phyloP scores from a whole-genome alignment of 2,888 invertebrate genomes.

The Allophyes oxyacanthae region DNA sequence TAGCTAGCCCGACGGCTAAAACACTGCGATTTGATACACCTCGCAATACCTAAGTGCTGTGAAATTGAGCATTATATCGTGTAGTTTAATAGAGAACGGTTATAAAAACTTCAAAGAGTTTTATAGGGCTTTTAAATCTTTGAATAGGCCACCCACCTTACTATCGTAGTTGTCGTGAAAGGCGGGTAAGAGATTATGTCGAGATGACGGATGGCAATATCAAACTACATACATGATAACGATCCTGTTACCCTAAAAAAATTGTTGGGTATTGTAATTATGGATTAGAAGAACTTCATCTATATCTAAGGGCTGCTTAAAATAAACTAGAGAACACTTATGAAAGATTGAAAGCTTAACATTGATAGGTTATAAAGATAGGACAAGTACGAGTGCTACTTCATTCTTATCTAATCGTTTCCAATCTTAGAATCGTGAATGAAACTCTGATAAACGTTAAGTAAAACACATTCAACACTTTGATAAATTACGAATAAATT shows the following conservation, averaged over 20 bases:
- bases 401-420: constrained; percentile 37
- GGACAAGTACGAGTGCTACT: constrained; percentile 18
- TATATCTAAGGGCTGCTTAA: constrained; percentile 37
- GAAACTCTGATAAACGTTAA: constrained; percentile 16
- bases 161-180: no score
- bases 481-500: no score
- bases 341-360: constrained; percentile 37
- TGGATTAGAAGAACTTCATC: constrained; percentile 9
- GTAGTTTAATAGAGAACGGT: not conserved
- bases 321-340: constrained; percentile 27
- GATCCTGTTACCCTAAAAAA: no score
- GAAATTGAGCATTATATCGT: constrained; percentile 35
- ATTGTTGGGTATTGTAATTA: no score
- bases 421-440: constrained; percentile 28
- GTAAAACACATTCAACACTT: no score
- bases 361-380: constrained; percentile 30
- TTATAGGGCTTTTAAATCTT: no score
- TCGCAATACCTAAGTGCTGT: constrained; percentile 28
- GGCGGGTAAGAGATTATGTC: no score
- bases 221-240: no score
- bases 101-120: no score
- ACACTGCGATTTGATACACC: constrained; percentile 44
- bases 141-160: no score
- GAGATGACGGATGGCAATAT: no score
- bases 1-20: constrained; percentile 36